Conservation (phyloP, 2,113 vertebrate species). For the Scortum barcoo region DNA sequence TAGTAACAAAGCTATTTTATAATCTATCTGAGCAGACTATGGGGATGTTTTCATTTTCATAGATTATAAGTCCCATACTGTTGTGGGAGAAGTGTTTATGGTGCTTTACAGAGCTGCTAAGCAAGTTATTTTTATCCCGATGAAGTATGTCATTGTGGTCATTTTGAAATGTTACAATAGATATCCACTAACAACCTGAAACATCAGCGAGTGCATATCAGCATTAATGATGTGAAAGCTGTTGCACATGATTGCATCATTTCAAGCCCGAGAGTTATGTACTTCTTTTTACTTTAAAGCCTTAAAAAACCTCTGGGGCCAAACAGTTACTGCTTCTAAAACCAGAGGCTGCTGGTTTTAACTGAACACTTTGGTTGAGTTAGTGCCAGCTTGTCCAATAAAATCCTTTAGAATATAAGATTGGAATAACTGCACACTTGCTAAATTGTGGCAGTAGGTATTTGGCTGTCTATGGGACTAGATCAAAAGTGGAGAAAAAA, state of each 20-base stretch:
- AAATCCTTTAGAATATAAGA: background rate
- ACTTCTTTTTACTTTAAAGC: conserved; percentile 3
- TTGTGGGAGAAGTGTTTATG: background rate
- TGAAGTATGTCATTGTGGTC: background rate
- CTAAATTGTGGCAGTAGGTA: background rate
- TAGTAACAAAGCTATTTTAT: background rate
- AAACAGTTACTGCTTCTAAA: conserved; percentile 16
- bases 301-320: background rate
- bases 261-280: background rate
- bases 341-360: background rate
- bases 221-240: background rate
- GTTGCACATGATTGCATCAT: conserved; percentile 32
- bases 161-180: background rate
- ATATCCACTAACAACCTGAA: conserved; percentile 2
- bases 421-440: background rate
- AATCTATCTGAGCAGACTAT: background rate
- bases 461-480: too few relatives aligned
- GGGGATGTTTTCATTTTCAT: background rate
- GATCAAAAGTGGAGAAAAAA: background rate
- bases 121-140: background rate
- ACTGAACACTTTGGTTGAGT: background rate
- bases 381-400: background rate
- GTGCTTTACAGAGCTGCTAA: background rate
- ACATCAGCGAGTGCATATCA: background rate
- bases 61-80: background rate